phyloP scores from a whole-genome alignment of 2,113 vertebrate species.

The Microcebus murinus region DNA sequence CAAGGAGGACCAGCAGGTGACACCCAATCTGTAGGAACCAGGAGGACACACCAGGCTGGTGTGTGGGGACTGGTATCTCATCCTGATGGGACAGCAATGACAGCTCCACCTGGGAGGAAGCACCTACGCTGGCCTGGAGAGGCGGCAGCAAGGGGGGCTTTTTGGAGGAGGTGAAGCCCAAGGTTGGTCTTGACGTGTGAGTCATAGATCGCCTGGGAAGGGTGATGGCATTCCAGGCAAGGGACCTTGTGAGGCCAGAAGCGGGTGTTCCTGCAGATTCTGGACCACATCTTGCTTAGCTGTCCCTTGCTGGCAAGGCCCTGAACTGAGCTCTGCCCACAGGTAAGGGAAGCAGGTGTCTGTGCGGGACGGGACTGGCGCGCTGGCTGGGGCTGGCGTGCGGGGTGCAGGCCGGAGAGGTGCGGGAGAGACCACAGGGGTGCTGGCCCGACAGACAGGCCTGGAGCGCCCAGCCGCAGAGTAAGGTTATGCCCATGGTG shows the following conservation, averaged over 20 bases:
- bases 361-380: accelerated
- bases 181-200: not conserved
- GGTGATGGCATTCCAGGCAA: not conserved
- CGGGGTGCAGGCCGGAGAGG: not conserved
- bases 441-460: accelerated
- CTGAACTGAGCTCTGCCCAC: not conserved
- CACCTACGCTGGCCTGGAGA: not conserved
- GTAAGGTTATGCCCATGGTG: accelerated
- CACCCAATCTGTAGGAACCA: not conserved
- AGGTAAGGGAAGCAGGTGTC: not conserved
- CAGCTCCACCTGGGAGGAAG: not conserved
- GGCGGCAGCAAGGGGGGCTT: not conserved
- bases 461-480: not conserved
- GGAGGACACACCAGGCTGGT: not conserved
- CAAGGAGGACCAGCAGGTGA: not conserved
- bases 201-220: not conserved
- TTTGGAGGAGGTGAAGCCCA: not conserved
- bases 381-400: not conserved
- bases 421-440: not conserved
- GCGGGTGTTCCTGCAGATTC: not conserved
- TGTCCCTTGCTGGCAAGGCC: not conserved
- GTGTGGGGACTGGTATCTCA: not conserved
- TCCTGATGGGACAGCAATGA: not conserved
- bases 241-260: not conserved
- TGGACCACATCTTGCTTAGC: not conserved